Base-by-base conservation (phyloP, 1,140 invertebrate species). In the Amphibalanus amphitrite region DNA sequence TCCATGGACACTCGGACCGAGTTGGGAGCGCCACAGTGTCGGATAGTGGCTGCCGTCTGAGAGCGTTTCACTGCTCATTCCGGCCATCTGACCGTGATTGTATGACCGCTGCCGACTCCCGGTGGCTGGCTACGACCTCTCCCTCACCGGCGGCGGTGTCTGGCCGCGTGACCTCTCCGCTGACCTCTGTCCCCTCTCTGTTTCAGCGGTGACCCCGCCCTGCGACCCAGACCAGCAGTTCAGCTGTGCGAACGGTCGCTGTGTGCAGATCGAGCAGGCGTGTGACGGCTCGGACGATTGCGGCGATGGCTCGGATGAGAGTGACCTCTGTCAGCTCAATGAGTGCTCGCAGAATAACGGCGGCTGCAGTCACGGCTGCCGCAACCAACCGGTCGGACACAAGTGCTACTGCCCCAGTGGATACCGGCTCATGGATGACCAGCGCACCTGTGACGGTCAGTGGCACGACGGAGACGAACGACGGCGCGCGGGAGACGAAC, bases 221-320 rank as follows among this genome's bases (percentile, higher is more conserved):
- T 92, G 90, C 78, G 85, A 91, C 79, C 84, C 84, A 33, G 84
- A 84, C 72, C 90, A 85, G 3, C 84, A 92, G 75, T 92, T 92
- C 78, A 87, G 91, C 77, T 93, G 91, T 78, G 93, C 91, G 77
- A 87, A 89, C 38, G 85, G 83, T 4, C 88, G 87, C 13, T 93
- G 91, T 78, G 90, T 93, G 71, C 82, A 88, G 0, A 75, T 90
- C 4, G 81, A 84, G 0, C 86, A 86, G 72, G 87, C 91, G 0
- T 93, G 91, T 78, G 86, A 93, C 78, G 87, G 87, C 74, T 85
- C 86, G 59, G 88, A 87, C 40, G 90, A 94, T 79, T 94, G 91
- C 77, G 87, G 89, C n/a, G 86, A 88, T 73, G 90, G 88, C 82
- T 86, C 90, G 76, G 91, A 94, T 76, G 91, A 93, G 78, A 15